These are phyloP conservation scores for Lamellibrachia columna DNA, from an alignment of 2,888 invertebrate species.

Conservation along the genomic window DNA sequence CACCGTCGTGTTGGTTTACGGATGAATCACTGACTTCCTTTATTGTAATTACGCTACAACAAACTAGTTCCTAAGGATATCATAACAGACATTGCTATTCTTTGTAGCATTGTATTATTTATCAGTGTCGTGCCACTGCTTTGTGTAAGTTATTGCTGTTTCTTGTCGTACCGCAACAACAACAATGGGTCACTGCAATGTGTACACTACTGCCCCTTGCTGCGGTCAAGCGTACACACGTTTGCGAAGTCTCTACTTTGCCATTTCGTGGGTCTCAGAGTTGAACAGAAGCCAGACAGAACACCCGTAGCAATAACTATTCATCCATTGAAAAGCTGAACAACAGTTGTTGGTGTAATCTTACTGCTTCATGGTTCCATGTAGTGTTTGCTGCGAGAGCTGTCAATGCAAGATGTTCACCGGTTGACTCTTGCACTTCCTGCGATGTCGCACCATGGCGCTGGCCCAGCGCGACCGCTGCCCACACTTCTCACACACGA, in stretches of 20 bases:
- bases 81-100: background rate
- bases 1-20: too few relatives aligned
- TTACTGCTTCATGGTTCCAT: background rate
- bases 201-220: background rate
- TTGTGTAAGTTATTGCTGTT: background rate
- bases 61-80: too few relatives aligned
- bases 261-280: background rate
- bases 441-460: conserved; percentile 1
- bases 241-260: background rate
- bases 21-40: too few relatives aligned
- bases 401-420: background rate
- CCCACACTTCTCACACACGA: background rate
- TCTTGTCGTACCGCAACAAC: background rate
- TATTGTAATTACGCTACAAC: too few relatives aligned
- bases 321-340: background rate
- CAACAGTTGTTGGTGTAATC: background rate
- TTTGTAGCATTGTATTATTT: background rate
- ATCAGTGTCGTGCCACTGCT: background rate
- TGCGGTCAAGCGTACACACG: background rate
- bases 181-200: background rate
- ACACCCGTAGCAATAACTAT: background rate
- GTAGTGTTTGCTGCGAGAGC: background rate
- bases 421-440: background rate
- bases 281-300: background rate
- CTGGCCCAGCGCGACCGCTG: background rate